Percentiles rank a stretch among this genome's conserved stretches.
phyloP scores from a whole-genome alignment of 2,797 vertebrate genomes.

The Myotis vivesi region DNA sequence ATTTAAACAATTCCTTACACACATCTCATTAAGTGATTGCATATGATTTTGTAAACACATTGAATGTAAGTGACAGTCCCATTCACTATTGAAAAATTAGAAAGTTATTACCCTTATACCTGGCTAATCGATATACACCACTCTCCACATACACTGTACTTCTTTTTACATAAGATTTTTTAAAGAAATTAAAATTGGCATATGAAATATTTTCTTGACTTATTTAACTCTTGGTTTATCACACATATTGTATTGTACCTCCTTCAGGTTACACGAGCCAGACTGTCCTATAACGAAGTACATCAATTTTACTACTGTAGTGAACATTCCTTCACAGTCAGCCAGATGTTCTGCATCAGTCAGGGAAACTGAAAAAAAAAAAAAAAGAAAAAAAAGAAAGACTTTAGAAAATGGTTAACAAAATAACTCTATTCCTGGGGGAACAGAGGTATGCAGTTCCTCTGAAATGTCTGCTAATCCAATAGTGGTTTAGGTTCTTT shows the following conservation, averaged over 20 bases:
- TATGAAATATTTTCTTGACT: slow-evolving; percentile 24
- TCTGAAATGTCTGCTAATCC: slow-evolving; percentile 39
- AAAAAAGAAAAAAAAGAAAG: background rate
- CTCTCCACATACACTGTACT: background rate
- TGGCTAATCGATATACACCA: background rate
- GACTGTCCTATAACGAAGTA: slow-evolving; percentile 60
- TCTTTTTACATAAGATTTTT: background rate
- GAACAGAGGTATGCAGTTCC: slow-evolving; percentile 42
- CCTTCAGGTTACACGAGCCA: slow-evolving; percentile 44
- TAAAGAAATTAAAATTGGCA: background rate
- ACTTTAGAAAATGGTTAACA: slow-evolving; percentile 65
- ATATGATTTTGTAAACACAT: slow-evolving; percentile 2
- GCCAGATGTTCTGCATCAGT: slow-evolving; percentile 80
- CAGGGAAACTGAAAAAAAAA: slow-evolving; percentile 54
- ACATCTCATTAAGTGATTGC: background rate
- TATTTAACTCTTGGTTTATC: slow-evolving; percentile 24
- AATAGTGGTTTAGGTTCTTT: slow-evolving; percentile 36
- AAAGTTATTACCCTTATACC: background rate
- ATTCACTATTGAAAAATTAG: background rate
- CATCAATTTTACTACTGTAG: slow-evolving; percentile 64
- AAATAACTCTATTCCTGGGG: slow-evolving; percentile 71
- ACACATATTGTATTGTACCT: background rate
- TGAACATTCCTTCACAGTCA: slow-evolving; percentile 70
- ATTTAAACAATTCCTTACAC: background rate
- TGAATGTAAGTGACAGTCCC: background rate